Evolutionary conservation across 2,888 invertebrate species (phyloP).

Genomic region (Philopedon plagiatum): DNA sequence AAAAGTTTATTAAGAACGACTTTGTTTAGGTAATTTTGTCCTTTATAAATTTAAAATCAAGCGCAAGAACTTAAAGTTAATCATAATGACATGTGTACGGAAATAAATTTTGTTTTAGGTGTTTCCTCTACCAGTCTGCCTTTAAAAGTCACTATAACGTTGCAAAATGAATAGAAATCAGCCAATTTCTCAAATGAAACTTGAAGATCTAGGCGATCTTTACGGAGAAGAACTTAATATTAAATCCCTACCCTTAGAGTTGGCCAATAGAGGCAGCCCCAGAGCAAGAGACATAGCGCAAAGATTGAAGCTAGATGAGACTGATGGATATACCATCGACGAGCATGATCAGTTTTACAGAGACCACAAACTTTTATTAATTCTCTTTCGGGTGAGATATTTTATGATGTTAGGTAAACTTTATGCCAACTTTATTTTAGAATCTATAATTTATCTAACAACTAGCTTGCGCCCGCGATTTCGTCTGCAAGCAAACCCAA

Average conservation of each 20-base stretch:
- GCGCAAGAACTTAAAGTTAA: too few species aligned
- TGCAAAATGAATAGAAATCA: slow-evolving; percentile 1
- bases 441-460: too few species aligned
- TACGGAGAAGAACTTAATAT: slow-evolving; percentile 58
- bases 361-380: slow-evolving; percentile 76
- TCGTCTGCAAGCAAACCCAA: too few species aligned
- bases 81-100: too few species aligned
- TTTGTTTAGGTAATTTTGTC: too few species aligned
- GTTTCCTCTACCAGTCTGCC: background rate
- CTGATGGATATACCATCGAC: slow-evolving; percentile 75
- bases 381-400: slow-evolving; percentile 71
- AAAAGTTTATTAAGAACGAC: too few species aligned
- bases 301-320: slow-evolving; percentile 71
- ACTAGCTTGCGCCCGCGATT: too few species aligned
- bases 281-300: slow-evolving; percentile 63
- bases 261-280: slow-evolving; percentile 60
- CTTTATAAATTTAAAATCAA: too few species aligned
- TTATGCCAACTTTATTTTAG: too few species aligned
- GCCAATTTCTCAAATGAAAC: slow-evolving; percentile 43
- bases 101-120: background rate
- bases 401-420: background rate
- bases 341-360: slow-evolving; percentile 78
- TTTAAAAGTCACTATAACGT: background rate
- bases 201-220: slow-evolving; percentile 56
- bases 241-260: slow-evolving; percentile 47